Conservation (phyloP, 2,113 vertebrate genomes). For the Numenius arquata region DNA sequence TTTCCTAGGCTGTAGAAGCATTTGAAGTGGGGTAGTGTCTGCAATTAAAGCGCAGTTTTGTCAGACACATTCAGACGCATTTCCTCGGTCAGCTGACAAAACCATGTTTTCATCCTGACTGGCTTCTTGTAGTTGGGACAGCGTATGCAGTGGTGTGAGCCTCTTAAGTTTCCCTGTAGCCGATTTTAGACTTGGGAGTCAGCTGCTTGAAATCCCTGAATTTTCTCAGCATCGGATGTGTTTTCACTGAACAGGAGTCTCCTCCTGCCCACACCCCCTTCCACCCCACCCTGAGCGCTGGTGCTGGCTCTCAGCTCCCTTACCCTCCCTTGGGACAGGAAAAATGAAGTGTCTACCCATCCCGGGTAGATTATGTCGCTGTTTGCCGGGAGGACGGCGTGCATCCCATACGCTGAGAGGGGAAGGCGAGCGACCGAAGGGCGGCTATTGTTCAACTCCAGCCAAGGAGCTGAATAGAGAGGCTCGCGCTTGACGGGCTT, state of each 20-base stretch:
- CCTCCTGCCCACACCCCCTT: slow-evolving; percentile 11
- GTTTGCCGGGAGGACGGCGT: neutral
- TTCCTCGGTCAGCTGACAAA: neutral
- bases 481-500: slow-evolving; percentile 62
- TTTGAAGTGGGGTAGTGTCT: neutral
- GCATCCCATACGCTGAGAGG: neutral
- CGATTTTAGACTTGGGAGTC: neutral
- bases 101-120: neutral
- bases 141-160: neutral
- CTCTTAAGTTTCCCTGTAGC: neutral
- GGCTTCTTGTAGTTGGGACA: neutral
- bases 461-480: slow-evolving; percentile 11
- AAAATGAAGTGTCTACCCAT: neutral
- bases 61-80: neutral
- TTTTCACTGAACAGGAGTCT: neutral
- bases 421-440: neutral
- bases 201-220: neutral
- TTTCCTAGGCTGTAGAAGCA: neutral
- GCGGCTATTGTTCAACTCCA: slow-evolving; percentile 69
- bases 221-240: neutral
- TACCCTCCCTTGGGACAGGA: slow-evolving; percentile 11
- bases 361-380: neutral
- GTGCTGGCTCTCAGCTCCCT: neutral
- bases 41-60: neutral
- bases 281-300: neutral